These are phyloP conservation scores for Rhabdomys pumilio DNA, from an alignment of 2,797 vertebrate species.

Conservation along the genomic window DNA sequence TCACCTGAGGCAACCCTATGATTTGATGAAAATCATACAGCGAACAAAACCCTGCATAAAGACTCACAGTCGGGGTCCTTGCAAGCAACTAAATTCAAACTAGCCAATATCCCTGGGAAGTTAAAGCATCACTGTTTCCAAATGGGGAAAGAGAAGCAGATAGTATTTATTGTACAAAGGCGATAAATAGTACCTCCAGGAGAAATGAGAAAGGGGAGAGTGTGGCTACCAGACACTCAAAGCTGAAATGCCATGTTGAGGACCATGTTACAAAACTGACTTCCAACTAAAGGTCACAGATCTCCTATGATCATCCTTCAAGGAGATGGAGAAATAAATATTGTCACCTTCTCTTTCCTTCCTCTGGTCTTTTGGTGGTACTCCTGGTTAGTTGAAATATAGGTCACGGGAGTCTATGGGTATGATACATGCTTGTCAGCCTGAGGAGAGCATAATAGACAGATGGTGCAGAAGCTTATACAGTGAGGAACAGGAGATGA, in stretches of 20 bases:
- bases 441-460: background rate
- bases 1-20: slow-evolving; percentile 7
- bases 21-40: slow-evolving; percentile 31
- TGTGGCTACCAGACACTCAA: background rate
- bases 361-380: background rate
- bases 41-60: background rate
- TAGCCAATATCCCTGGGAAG: background rate
- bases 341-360: background rate
- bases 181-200: background rate
- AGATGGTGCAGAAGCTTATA: background rate
- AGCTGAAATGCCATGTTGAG: background rate
- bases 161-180: background rate
- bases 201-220: background rate
- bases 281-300: slow-evolving; percentile 43
- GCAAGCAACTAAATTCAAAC: slow-evolving; percentile 4
- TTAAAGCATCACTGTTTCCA: slow-evolving; percentile 23
- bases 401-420: background rate
- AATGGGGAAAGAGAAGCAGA: background rate
- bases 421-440: background rate
- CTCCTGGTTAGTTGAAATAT: background rate
- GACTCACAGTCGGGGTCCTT: background rate
- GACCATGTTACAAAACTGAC: background rate
- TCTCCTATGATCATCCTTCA: background rate
- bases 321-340: background rate
- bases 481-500: background rate